A percentile compares a stretch with the other conserved stretches of the same genome.
phyloP scores from a whole-genome alignment of 2,888 invertebrate genomes.

The Sympetrum striolatum region DNA sequence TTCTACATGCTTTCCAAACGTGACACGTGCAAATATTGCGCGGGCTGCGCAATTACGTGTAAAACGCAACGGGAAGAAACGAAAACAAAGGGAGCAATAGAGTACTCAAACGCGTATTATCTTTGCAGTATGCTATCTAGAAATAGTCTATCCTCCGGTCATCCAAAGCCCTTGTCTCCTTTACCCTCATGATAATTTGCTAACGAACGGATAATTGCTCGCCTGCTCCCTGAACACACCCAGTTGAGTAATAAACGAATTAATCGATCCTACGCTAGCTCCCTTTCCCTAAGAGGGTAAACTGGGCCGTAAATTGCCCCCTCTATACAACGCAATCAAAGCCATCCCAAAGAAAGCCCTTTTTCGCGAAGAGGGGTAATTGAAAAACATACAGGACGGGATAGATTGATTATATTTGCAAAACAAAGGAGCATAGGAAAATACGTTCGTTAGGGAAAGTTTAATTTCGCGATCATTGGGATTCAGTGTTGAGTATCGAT shows the following conservation, averaged over 20 bases:
- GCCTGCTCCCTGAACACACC: not conserved
- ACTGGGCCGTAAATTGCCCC: not conserved
- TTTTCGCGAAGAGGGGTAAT: not conserved
- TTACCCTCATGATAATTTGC: not conserved
- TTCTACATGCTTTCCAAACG: no score
- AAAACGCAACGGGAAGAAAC: not conserved
- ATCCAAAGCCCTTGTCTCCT: not conserved
- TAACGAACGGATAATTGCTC: slow-evolving; percentile 3
- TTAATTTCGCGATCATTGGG: not conserved
- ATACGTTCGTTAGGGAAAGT: not conserved
- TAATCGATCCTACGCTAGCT: not conserved
- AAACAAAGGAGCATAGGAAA: not conserved
- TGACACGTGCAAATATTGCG: no score
- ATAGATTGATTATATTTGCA: not conserved
- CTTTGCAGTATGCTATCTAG: not conserved
- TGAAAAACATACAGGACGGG: not conserved
- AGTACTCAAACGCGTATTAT: not conserved
- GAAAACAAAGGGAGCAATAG: not conserved
- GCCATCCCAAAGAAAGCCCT: not conserved
- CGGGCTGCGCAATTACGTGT: no score
- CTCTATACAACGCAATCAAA: not conserved
- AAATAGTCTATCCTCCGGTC: not conserved
- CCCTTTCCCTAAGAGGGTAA: not conserved
- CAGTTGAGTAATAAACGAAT: not conserved
- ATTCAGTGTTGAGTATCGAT: not conserved